Evolutionary conservation across 2,888 invertebrate species (phyloP), one percentile per base, ranked within the genome.

Genomic region (Globia sparganii): DNA sequence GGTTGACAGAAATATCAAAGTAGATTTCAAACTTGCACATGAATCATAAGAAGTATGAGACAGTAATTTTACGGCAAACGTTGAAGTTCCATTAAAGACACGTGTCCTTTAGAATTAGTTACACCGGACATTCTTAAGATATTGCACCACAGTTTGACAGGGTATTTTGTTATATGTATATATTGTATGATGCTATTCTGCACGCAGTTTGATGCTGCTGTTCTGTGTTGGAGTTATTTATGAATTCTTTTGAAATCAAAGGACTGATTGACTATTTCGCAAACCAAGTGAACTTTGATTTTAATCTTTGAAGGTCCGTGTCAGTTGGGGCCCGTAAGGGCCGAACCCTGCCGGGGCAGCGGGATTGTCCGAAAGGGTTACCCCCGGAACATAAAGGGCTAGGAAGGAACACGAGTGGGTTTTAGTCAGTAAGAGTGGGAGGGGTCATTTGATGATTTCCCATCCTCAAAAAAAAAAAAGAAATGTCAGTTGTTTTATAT

Each of bases 11-110:
- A 69, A 58, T 37, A 49, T 82, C 15, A 2, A 59, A 65, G 28
- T 46, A n/a, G 25, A 77, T 68, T 34, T 64, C 9, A 53, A 62
- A 37, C 31, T 56, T 46, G 46, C 28, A 49, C 18, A 49, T 81
- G 64, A 75, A 64, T 58, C 46, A 58, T 34, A 28, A 13, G 40
- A 18, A 28, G 13, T 43, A 28, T 53, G n/a, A 80, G 31, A 31
- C 8, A 46, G 49, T 46, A 21, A 31, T 62, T 64, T 68, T 59
- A 49, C 2, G 8, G 2, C 28, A 40, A 21, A 28, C 9, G 25
- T 75, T 28, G 28, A 59, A 28, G 21, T 56, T 43, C 28, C 31
- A 58, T n/a, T 64, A 43, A 34, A 21, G 28, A 53, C 49, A 64
- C n/a, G 15, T 40, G 9, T 64, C 11, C 5, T 82, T 53, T 25